phyloP scores from a whole-genome alignment of 92 coral and sea anemone genomes.

The Galaxea fascicularis region DNA sequence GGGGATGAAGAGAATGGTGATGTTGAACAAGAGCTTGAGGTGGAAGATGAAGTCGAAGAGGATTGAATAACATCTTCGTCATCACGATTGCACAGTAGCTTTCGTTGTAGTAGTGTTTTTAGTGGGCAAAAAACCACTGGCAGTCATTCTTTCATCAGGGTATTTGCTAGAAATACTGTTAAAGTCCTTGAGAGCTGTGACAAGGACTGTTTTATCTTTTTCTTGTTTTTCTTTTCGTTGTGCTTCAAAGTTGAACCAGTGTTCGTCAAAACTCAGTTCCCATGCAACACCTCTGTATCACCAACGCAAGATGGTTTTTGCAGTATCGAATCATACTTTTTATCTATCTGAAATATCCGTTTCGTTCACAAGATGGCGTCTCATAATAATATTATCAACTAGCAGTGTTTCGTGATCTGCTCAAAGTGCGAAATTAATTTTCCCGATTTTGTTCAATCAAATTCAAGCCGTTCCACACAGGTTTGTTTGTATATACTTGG shows the following conservation, averaged over 20 bases:
- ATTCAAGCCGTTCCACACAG: not conserved
- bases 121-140: too few species aligned
- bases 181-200: not conserved
- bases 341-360: not conserved
- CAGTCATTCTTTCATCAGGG: too few species aligned
- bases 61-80: conserved; percentile 15
- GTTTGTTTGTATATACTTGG: conserved; percentile 9
- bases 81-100: not conserved
- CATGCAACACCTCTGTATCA: not conserved
- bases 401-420: not conserved
- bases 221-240: not conserved
- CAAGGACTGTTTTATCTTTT: not conserved
- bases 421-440: not conserved
- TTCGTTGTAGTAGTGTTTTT: not conserved
- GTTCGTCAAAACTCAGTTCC: not conserved
- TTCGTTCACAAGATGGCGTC: not conserved
- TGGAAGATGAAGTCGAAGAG: conserved; percentile 58
- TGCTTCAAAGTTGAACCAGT: not conserved
- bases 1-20: conserved; percentile 74
- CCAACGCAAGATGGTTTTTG: not conserved
- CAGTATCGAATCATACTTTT: not conserved
- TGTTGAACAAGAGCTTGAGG: conserved; percentile 52
- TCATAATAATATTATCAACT: not conserved
- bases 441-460: not conserved
- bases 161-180: too few species aligned